These are phyloP conservation scores for Scophthalmus maximus DNA, from an alignment of 2,113 vertebrate genomes.

Conservation along the genomic window DNA sequence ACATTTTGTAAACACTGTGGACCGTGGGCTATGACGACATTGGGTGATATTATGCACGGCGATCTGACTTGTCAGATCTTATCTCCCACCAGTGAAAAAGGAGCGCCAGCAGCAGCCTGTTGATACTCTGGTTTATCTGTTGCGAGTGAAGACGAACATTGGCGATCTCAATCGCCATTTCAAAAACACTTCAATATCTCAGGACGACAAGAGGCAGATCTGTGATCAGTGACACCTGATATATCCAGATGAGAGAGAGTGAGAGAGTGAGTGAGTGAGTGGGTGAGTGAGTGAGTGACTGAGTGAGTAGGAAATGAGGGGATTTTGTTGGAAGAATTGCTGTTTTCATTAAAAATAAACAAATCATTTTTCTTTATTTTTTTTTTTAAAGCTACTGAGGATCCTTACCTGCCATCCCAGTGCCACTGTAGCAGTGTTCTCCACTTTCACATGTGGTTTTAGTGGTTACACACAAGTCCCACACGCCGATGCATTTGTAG, in stretches of 20 bases:
- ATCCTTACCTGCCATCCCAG: conserved; percentile 75
- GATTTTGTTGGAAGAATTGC: too few species aligned
- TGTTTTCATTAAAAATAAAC: too few species aligned
- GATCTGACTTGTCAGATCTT: neutral
- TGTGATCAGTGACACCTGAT: neutral
- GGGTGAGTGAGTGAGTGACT: too few species aligned
- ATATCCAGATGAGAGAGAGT: too few species aligned
- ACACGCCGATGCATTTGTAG: conserved; percentile 76
- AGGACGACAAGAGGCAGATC: too few species aligned
- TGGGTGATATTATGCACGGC: neutral
- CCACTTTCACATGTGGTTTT: fast-evolving
- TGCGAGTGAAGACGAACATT: too few species aligned
- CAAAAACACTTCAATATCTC: neutral
- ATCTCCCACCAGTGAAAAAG: neutral
- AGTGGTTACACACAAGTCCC: conserved; percentile 58
- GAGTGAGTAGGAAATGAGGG: too few species aligned
- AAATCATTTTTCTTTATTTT: too few species aligned
- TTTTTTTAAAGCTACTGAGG: too few species aligned
- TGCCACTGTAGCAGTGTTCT: conserved; percentile 72
- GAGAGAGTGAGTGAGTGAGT: too few species aligned
- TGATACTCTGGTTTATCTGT: neutral
- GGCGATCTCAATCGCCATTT: neutral
- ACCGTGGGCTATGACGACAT: too few species aligned
- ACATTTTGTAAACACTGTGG: neutral
- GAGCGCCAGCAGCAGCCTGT: neutral